These are phyloP conservation scores for Sorex maritimensis DNA, from an alignment of 2,797 vertebrate species.

Conservation along the genomic window DNA sequence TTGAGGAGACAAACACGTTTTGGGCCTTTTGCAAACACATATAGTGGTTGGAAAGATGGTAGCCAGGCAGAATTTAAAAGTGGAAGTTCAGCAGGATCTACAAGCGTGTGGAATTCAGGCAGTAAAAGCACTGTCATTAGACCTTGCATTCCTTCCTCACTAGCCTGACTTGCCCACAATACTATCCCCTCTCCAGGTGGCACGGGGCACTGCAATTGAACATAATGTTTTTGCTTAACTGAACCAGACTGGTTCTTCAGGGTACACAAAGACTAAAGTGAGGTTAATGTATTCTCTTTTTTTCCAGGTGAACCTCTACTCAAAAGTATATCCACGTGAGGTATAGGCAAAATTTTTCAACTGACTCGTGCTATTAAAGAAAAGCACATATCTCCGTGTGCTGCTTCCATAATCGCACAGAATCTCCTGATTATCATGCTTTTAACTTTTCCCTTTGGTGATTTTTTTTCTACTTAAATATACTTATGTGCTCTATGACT, in stretches of 20 bases:
- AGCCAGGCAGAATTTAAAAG: slow-evolving; percentile 70
- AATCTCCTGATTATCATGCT: not conserved
- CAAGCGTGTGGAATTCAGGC: slow-evolving; percentile 86
- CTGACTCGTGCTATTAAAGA: too few relatives aligned
- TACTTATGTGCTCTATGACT: not conserved
- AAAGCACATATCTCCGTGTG: too few relatives aligned
- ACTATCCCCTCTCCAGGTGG: not conserved
- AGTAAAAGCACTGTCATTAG: slow-evolving; percentile 74
- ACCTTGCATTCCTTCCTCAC: slow-evolving; percentile 86
- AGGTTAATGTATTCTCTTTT: not conserved
- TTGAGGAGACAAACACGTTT: slow-evolving; percentile 87
- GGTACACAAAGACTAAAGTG: not conserved
- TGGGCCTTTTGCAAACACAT: slow-evolving; percentile 85
- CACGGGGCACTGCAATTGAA: not conserved
- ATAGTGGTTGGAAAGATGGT: slow-evolving; percentile 78
- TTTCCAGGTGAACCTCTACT: not conserved
- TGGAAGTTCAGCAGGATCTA: slow-evolving; percentile 45
- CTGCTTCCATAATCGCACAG: not conserved
- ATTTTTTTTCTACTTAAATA: not conserved
- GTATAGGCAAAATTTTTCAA: not conserved
- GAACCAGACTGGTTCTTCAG: not conserved
- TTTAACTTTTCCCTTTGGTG: slow-evolving; percentile 1
- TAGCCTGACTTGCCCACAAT: slow-evolving; percentile 10
- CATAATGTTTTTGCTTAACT: not conserved
- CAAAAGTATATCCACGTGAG: not conserved